phyloP scores from a whole-genome alignment of 2,888 invertebrate species.

The Capitulum mitella region DNA sequence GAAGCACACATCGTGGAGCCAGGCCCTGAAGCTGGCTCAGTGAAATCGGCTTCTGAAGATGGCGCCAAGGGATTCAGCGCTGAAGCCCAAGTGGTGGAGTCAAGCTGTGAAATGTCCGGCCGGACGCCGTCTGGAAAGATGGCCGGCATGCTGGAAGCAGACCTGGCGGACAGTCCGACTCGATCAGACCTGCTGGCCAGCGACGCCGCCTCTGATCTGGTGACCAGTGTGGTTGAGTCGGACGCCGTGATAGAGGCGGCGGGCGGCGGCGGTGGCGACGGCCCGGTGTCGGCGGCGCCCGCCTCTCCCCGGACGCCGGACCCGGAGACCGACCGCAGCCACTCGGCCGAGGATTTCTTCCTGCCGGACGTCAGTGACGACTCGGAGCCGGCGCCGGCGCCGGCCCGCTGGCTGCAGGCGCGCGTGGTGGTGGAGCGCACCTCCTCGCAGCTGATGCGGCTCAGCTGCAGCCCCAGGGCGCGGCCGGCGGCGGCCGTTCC shows the following conservation, averaged over 20 bases:
- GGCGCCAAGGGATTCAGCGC: no score
- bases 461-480: background rate
- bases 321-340: background rate
- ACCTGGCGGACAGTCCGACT: no score
- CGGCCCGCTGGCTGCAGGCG: slow-evolving; percentile 11
- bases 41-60: no score
- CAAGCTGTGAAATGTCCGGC: no score
- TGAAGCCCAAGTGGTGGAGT: no score
- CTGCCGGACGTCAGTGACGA: background rate
- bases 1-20: no score
- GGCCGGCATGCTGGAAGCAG: no score
- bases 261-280: background rate
- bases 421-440: background rate
- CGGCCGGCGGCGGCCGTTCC: background rate
- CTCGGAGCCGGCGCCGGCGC: background rate
- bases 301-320: no score
- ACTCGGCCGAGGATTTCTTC: background rate
- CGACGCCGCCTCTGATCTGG: background rate
- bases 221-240: background rate
- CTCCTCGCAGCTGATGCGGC: background rate
- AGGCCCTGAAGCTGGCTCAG: no score
- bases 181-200: no score
- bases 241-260: background rate
- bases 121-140: no score
- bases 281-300: no score